Percentiles rank a stretch among this genome's conserved stretches.
phyloP scores from a whole-genome alignment of 2,113 vertebrate species.

The Egretta garzetta region DNA sequence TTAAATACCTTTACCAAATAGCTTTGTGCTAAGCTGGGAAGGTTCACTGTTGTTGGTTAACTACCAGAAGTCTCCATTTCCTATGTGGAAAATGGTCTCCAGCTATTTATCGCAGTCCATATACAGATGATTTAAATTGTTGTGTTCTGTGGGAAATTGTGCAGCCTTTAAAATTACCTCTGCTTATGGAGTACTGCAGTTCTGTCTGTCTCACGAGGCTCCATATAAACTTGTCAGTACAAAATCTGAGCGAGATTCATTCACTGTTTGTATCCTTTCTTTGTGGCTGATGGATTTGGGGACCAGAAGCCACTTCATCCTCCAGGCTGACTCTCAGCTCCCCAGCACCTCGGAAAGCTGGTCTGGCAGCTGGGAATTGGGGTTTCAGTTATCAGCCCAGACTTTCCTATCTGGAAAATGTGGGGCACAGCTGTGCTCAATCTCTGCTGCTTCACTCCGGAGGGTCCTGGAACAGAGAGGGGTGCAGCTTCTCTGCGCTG shows the following conservation, averaged over 20 bases:
- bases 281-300: background rate
- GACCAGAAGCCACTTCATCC: background rate
- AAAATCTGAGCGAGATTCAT: background rate
- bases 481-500: background rate
- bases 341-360: background rate
- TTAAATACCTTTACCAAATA: background rate
- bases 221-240: background rate
- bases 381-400: background rate
- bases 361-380: background rate
- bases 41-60: background rate
- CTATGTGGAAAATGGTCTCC: background rate
- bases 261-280: background rate
- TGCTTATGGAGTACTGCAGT: background rate
- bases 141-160: background rate
- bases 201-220: background rate
- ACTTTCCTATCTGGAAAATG: background rate
- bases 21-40: background rate
- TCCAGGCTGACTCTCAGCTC: background rate
- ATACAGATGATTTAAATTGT: background rate
- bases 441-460: background rate
- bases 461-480: background rate
- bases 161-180: background rate
- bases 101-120: background rate
- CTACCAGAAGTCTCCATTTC: background rate
- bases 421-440: background rate